A percentile compares a stretch with the other conserved stretches of the same genome.
These are phyloP conservation scores for Brachyopa scutellaris DNA, from an alignment of 2,888 invertebrate genomes.

Conservation along the genomic window DNA sequence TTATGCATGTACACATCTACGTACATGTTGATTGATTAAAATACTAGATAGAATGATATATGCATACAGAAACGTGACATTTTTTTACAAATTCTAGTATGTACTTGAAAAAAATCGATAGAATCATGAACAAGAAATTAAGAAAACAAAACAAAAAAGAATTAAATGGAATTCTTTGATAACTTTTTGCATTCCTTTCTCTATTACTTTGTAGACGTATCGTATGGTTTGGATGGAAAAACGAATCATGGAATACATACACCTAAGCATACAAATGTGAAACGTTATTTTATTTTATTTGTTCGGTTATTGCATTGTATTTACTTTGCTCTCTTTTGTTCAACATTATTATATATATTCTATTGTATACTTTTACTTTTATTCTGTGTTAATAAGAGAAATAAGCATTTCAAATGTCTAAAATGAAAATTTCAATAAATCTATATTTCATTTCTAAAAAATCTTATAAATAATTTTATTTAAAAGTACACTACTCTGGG, in stretches of 20 bases:
- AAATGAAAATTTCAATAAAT: conserved; percentile 48
- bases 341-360: conserved; percentile 26
- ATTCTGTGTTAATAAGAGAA: conserved; percentile 21
- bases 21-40: conserved; percentile 39
- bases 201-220: conserved; percentile 40
- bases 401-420: conserved; percentile 60
- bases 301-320: too few relatives aligned
- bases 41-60: conserved; percentile 52
- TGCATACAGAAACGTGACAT: conserved; percentile 47
- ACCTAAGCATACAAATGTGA: conserved; percentile 55
- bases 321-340: too few relatives aligned
- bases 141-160: conserved; percentile 9
- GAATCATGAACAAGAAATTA: conserved; percentile 20
- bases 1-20: conserved; percentile 28
- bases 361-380: conserved; percentile 45
- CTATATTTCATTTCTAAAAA: conserved; percentile 42
- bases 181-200: conserved; percentile 66
- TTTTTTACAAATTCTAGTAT: conserved; percentile 56
- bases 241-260: conserved; percentile 38
- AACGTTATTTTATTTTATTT: conserved; percentile 34
- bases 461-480: too few relatives aligned
- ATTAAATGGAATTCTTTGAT: conserved; percentile 14
- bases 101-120: conserved; percentile 33
- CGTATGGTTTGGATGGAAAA: conserved; percentile 38
- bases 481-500: too few relatives aligned